These are phyloP conservation scores for Muraenolepis orangiensis DNA, from an alignment of 2,797 vertebrate species.

Conservation along the genomic window DNA sequence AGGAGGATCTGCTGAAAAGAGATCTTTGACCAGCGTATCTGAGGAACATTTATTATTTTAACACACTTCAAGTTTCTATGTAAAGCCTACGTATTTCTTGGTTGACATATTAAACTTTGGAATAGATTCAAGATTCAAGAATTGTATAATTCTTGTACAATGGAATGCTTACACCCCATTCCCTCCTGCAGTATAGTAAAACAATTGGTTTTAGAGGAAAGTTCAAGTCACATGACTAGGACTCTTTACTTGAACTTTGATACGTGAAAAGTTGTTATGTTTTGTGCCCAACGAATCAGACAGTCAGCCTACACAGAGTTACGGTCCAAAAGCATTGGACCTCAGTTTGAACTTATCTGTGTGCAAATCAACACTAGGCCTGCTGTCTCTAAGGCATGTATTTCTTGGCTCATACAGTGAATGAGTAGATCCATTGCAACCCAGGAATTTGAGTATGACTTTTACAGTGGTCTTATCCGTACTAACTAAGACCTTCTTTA, in stretches of 20 bases:
- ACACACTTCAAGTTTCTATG: neutral
- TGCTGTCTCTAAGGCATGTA: slow-evolving; percentile 31
- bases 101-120: neutral
- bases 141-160: too few relatives aligned
- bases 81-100: neutral
- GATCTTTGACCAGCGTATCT: slow-evolving; percentile 60
- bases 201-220: neutral
- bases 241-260: neutral
- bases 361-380: slow-evolving; percentile 31
- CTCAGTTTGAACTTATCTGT: slow-evolving; percentile 24
- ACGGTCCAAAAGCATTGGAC: neutral
- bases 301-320: neutral
- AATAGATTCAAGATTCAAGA: neutral
- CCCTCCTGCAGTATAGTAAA: too few relatives aligned
- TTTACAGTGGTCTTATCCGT: neutral
- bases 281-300: neutral
- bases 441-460: neutral
- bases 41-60: slow-evolving; percentile 19
- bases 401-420: neutral
- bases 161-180: too few relatives aligned
- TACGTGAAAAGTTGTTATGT: neutral
- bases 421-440: neutral
- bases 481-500: neutral
- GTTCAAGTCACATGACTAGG: neutral
- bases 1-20: slow-evolving; percentile 52